phyloP scores from a whole-genome alignment of 2,797 vertebrate genomes.

The Phataginus tetradactyla region DNA sequence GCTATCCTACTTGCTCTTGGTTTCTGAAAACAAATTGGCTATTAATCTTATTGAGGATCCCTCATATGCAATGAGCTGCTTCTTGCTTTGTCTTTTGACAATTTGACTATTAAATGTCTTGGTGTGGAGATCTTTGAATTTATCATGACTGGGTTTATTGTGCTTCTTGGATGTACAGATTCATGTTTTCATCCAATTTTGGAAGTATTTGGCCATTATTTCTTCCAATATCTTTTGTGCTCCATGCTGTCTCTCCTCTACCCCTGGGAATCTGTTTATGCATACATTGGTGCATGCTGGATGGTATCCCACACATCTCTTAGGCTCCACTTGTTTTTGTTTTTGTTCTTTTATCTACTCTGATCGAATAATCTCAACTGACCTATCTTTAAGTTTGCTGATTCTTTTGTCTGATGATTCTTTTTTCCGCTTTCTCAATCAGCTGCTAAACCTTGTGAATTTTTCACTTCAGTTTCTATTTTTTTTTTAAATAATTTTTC shows the following conservation, averaged over 20 bases:
- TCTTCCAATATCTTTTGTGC: background rate
- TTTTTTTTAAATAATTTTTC: background rate
- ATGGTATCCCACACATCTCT: background rate
- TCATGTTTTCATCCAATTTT: background rate
- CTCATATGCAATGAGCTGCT: background rate
- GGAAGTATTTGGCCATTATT: background rate
- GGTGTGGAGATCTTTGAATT: background rate
- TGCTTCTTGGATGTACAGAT: background rate
- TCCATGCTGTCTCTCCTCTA: background rate
- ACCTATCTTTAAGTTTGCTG: background rate
- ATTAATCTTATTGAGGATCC: background rate
- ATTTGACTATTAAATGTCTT: background rate
- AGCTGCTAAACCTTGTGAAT: conserved; percentile 6
- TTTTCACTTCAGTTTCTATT: conserved; percentile 38
- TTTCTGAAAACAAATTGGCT: background rate
- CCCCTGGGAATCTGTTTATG: background rate
- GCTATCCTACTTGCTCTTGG: background rate
- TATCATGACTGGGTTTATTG: background rate
- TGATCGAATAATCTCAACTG: background rate
- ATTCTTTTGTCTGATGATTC: background rate
- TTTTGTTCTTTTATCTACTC: background rate
- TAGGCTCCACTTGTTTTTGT: background rate
- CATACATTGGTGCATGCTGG: background rate
- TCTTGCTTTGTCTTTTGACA: background rate
- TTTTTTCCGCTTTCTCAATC: background rate